Conservation (phyloP, 2,888 invertebrate genomes). For the Brenthis ino region DNA sequence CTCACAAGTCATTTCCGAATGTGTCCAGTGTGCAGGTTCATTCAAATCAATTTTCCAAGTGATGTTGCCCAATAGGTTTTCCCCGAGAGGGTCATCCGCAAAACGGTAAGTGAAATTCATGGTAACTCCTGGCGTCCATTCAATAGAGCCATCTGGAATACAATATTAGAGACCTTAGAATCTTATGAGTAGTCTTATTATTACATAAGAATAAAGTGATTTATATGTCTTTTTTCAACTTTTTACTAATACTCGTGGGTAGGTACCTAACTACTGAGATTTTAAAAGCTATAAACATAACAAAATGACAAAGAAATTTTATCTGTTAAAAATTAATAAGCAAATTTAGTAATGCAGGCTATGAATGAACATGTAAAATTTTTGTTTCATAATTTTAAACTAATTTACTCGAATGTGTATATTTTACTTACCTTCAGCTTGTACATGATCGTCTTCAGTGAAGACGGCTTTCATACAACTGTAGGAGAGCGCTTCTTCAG, state of each 20-base stretch:
- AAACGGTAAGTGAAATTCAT: conserved; percentile 96
- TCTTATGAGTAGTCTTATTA: too few relatives aligned
- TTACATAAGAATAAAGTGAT: too few relatives aligned
- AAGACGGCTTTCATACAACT: conserved; percentile 92
- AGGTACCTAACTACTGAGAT: too few relatives aligned
- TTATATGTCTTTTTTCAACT: too few relatives aligned
- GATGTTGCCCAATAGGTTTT: conserved; percentile 91
- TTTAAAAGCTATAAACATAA: too few relatives aligned
- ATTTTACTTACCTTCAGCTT: conserved; percentile 57
- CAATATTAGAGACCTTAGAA: background rate
- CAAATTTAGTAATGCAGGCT: too few relatives aligned
- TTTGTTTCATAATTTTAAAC: background rate
- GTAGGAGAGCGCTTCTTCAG: conserved; percentile 92
- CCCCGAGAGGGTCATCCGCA: conserved; percentile 91
- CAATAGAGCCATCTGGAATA: conserved; percentile 65
- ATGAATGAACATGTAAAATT: background rate
- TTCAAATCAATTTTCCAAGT: conserved; percentile 90
- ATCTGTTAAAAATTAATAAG: too few relatives aligned
- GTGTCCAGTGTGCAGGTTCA: conserved; percentile 92
- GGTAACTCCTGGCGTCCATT: conserved; percentile 85
- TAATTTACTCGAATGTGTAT: background rate
- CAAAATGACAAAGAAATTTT: too few relatives aligned
- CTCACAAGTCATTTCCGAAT: conserved; percentile 92
- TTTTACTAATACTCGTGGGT: too few relatives aligned
- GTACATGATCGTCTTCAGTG: conserved; percentile 76